A percentile compares a stretch with the other conserved stretches of the same genome.
phyloP scores from a whole-genome alignment of 2,797 vertebrate species.

The Hyperoplus lanceolatus region DNA sequence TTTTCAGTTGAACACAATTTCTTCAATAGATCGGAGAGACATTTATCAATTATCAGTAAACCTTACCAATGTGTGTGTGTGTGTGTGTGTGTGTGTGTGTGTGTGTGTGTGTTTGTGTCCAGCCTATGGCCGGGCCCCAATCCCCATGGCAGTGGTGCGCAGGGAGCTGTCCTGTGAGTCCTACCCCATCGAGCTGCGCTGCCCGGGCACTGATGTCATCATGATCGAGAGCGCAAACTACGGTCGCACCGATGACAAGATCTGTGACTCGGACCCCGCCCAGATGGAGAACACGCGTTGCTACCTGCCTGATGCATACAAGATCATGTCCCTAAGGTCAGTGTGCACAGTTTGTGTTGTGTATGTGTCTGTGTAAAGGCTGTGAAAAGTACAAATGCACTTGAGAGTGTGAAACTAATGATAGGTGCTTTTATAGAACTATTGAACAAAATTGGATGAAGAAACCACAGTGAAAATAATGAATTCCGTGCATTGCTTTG shows the following conservation, averaged over 20 bases:
- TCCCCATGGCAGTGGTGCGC: constrained; percentile 98
- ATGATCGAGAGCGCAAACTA: constrained; percentile 99
- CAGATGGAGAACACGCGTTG: constrained; percentile 99
- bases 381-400: not conserved
- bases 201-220: constrained; percentile 98
- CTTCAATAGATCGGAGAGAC: not conserved
- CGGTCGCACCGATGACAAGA: constrained; percentile 98
- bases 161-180: constrained; percentile 98
- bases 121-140: constrained; percentile 95
- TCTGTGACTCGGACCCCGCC: constrained; percentile 98
- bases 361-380: not conserved
- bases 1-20: constrained; percentile 39
- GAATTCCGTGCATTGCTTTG: constrained; percentile 29
- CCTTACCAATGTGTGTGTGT: constrained; percentile 3
- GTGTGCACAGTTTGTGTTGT: not conserved
- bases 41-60: not conserved
- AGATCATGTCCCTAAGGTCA: constrained; percentile 99
- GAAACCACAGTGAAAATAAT: constrained; percentile 21
- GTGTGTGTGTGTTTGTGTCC: constrained; percentile 45
- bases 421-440: not conserved
- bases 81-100: too few species aligned
- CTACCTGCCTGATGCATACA: constrained; percentile 99
- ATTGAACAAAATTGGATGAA: constrained; percentile 1
- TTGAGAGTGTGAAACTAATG: constrained; percentile 3
- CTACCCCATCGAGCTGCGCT: constrained; percentile 98